These are phyloP conservation scores for Hemibagrus guttatus DNA, from an alignment of 2,797 vertebrate species.

Conservation along the genomic window DNA sequence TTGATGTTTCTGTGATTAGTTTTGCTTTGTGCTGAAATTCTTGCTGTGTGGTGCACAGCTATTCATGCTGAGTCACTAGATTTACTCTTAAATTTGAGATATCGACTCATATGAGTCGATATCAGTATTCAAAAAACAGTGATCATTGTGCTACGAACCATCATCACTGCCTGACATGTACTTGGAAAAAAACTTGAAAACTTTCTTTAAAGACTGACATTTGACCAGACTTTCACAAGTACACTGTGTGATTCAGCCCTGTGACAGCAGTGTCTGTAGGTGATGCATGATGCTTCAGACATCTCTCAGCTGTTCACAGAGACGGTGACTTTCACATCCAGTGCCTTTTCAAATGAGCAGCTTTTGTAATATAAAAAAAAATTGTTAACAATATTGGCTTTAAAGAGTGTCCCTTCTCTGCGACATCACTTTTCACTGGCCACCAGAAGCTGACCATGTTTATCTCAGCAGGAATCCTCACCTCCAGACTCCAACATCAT, in stretches of 20 bases:
- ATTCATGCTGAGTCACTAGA: not conserved
- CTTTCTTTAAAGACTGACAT: not conserved
- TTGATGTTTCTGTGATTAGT: not conserved
- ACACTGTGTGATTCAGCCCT: not conserved
- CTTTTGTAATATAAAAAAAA: not conserved
- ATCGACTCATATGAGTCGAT: not conserved
- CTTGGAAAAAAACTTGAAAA: not conserved
- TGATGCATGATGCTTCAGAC: not conserved
- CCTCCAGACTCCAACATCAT: not conserved
- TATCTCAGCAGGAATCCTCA: not conserved
- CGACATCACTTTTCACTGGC: not conserved
- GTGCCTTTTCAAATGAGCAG: not conserved
- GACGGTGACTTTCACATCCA: not conserved
- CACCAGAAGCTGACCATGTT: not conserved
- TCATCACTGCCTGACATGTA: not conserved
- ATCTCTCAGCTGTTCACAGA: not conserved
- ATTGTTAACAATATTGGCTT: not conserved
- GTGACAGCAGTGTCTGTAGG: not conserved
- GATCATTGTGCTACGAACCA: not conserved
- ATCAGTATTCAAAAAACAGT: not conserved
- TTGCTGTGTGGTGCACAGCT: not conserved
- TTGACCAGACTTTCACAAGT: slow-evolving; percentile 6
- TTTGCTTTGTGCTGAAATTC: not conserved
- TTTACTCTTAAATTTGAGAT: not conserved
- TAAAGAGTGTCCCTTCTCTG: not conserved